Base-by-base conservation (phyloP, 2,113 vertebrate genomes). In the Menidia beryllina region DNA sequence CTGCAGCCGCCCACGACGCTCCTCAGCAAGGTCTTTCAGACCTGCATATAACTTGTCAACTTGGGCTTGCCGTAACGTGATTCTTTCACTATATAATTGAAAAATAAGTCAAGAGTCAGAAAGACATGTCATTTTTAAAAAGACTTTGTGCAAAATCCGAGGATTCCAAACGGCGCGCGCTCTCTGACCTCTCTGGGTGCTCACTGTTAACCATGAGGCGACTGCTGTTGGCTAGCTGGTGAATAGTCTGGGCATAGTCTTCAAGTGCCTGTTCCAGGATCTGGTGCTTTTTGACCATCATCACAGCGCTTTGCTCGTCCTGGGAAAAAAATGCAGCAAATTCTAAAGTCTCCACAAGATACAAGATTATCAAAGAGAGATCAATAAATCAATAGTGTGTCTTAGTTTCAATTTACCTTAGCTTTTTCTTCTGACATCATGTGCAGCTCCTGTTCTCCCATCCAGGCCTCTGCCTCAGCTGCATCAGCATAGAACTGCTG, bases 391-490 rank as follows among this genome's bases (percentile, higher is more conserved):
- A 58, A 1, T 34, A 24, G 0, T 6, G 7, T 5, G 0, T 38
- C n/a, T 65, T 62, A 39, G 0, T 30, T 21, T 39, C 0, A 0
- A 20, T 75, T 26, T 65, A 97, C 97, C 95, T 97, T 98, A 20
- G 96, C 97, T 69, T 97, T 98, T 85, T 98, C 97, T 72, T 97
- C 96, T 1, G 96, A 94, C 94, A 98, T 96, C 96, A 98, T 98
- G 87, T 98, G 96, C 14, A 98, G 86, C 86, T 98, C 97, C 84
- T 98, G 96, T 74, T 98, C 97, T 1, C 96, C 96, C 97, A 98
- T 98, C 97, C 97, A 98, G 21, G 96, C 96, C 86, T 98, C 96
- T 0, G 96, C 96, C 79, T 97, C 97, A 0, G 96, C 96, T 0
- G 93, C 96, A 10, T 98, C 97, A 0, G 95, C 83, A 61, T 97